phyloP scores from a whole-genome alignment of 2,888 invertebrate species.

The Thelaira solivaga region DNA sequence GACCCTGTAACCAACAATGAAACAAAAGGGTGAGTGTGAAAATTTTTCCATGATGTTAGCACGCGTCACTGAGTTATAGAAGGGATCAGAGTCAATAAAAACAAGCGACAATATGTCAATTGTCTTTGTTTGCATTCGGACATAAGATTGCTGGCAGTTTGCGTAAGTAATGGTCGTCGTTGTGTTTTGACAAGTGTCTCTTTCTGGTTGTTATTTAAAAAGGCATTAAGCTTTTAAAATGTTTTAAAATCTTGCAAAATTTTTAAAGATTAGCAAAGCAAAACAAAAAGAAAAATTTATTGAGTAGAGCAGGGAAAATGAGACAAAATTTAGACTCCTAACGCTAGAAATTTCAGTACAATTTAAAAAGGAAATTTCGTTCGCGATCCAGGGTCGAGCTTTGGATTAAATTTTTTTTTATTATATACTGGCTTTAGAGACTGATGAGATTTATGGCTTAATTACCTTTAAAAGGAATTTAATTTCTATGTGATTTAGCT shows the following conservation, averaged over 20 bases:
- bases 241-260: conserved; percentile 67
- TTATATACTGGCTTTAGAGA: too few species aligned
- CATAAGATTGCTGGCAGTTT: conserved; percentile 35
- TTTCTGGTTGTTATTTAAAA: conserved; percentile 63
- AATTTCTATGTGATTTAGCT: background rate
- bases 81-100: conserved; percentile 40
- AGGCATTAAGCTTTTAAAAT: conserved; percentile 69
- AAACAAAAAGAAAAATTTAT: background rate
- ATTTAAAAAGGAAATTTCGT: too few species aligned
- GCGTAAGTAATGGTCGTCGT: conserved; percentile 59
- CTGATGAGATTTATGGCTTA: too few species aligned
- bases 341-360: too few species aligned
- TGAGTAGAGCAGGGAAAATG: background rate
- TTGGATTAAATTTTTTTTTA: too few species aligned
- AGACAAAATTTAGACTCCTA: background rate
- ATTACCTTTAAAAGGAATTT: background rate
- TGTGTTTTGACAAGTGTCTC: conserved; percentile 76
- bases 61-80: conserved; percentile 68
- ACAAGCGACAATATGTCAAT: conserved; percentile 73
- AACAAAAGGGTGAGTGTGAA: too few species aligned
- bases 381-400: too few species aligned
- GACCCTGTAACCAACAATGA: conserved; percentile 50
- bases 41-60: conserved; percentile 71
- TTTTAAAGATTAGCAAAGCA: conserved; percentile 59
- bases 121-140: conserved; percentile 64